phyloP scores from a whole-genome alignment of 1,140 invertebrate genomes.

The Eueides isabella region DNA sequence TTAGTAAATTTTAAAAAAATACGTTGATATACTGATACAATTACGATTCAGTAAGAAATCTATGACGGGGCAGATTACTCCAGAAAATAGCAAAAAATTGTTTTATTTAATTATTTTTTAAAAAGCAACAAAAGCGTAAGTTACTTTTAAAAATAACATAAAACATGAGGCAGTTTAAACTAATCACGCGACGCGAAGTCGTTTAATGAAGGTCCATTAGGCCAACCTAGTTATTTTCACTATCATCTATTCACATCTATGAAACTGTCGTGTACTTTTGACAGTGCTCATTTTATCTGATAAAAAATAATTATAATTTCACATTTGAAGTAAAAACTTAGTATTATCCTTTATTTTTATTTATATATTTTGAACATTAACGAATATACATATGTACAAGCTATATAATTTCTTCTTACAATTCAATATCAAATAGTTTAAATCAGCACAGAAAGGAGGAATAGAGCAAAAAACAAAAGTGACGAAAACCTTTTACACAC shows the following conservation, averaged over 20 bases:
- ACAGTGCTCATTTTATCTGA: neutral
- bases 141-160: slow-evolving; percentile 24
- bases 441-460: neutral
- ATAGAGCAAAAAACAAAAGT: neutral
- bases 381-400: neutral
- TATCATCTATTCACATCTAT: slow-evolving; percentile 22
- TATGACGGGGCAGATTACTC: too few relatives aligned
- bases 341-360: neutral
- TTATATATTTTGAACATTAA: neutral
- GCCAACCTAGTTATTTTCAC: slow-evolving; percentile 23
- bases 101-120: neutral
- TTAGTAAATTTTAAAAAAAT: too few relatives aligned
- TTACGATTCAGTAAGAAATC: too few relatives aligned
- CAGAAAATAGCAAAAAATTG: neutral
- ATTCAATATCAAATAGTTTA: neutral
- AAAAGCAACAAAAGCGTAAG: slow-evolving; percentile 10
- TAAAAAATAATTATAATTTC: neutral
- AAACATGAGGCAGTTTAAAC: slow-evolving; percentile 21
- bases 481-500: neutral
- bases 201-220: slow-evolving; percentile 27
- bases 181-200: slow-evolving; percentile 25
- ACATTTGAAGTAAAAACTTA: neutral
- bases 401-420: neutral
- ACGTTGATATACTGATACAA: too few relatives aligned
- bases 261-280: slow-evolving; percentile 17